Percentiles rank a stretch among this genome's conserved stretches.
Conservation (phyloP, 2,797 vertebrate species). For the Siniperca undulata region DNA sequence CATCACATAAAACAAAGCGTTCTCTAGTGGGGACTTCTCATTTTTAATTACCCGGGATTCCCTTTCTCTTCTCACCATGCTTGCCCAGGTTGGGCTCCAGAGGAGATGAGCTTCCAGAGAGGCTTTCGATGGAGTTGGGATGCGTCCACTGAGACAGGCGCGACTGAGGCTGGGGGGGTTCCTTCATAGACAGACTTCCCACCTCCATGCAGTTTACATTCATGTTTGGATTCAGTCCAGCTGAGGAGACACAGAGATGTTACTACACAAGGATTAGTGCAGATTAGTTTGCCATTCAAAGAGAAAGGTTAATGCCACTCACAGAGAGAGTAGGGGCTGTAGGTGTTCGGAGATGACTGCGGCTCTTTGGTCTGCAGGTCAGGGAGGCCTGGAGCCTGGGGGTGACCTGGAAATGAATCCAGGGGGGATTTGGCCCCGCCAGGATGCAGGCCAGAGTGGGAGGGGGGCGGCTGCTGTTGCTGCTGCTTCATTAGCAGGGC, state of each 20-base stretch:
- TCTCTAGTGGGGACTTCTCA: not conserved
- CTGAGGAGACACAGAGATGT: conserved; percentile 70
- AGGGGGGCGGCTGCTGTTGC: conserved; percentile 91
- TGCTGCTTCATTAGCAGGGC: conserved; percentile 98
- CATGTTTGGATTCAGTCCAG: conserved; percentile 95
- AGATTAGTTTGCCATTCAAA: not conserved
- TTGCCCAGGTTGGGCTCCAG: conserved; percentile 94
- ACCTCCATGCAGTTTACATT: conserved; percentile 97
- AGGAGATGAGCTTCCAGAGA: conserved; percentile 92
- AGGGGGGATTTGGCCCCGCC: conserved; percentile 91
- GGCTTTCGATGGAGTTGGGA: conserved; percentile 94
- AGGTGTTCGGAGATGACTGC: conserved; percentile 94
- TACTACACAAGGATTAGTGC: conserved; percentile 1
- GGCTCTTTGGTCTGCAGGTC: conserved; percentile 99
- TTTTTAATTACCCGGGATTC: conserved; percentile 1
- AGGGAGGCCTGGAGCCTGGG: conserved; percentile 91
- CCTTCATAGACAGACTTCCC: conserved; percentile 94
- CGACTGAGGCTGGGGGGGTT: conserved; percentile 95
- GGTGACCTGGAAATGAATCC: conserved; percentile 94
- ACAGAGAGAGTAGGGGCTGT: conserved; percentile 95
- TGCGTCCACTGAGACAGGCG: conserved; percentile 99
- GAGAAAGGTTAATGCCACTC: conserved; percentile 65
- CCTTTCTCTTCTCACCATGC: conserved; percentile 85
- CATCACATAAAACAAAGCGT: not conserved
- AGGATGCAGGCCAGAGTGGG: conserved; percentile 90